These are phyloP conservation scores for Zapus hudsonius DNA, from an alignment of 2,113 vertebrate genomes.

Conservation along the genomic window DNA sequence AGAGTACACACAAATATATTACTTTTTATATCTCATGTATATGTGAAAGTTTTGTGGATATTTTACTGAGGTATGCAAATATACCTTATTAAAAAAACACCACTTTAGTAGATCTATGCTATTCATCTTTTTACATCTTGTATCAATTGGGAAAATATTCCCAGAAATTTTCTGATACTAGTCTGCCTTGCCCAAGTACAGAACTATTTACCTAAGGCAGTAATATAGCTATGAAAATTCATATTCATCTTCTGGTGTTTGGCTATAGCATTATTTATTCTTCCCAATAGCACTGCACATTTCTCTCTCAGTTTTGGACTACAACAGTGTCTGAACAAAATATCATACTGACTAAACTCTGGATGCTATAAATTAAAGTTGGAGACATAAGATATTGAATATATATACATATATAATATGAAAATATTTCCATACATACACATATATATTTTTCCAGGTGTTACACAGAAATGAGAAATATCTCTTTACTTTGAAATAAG, in stretches of 20 bases:
- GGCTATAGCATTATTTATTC: neutral
- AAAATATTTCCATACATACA: too few species aligned
- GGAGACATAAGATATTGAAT: neutral
- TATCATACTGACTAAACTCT: neutral
- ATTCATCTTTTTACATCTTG: neutral
- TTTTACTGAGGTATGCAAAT: neutral
- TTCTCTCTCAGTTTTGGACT: conserved; percentile 48
- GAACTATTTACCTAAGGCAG: neutral
- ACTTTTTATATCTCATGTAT: conserved; percentile 13
- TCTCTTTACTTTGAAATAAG: conserved; percentile 37
- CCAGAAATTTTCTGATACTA: neutral
- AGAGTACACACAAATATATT: neutral
- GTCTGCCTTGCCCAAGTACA: neutral
- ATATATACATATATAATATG: neutral
- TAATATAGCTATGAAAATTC: conserved; percentile 22
- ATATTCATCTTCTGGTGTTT: neutral
- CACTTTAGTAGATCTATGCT: neutral
- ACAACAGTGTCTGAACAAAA: neutral
- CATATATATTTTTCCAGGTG: neutral
- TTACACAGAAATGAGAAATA: conserved; percentile 33
- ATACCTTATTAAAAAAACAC: neutral
- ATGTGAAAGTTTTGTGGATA: neutral
- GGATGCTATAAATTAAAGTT: conserved; percentile 54
- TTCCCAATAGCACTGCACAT: neutral
- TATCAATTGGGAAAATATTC: neutral